Conservation (phyloP, 2,888 invertebrate species). For the Scaptomyza caliginosa region DNA sequence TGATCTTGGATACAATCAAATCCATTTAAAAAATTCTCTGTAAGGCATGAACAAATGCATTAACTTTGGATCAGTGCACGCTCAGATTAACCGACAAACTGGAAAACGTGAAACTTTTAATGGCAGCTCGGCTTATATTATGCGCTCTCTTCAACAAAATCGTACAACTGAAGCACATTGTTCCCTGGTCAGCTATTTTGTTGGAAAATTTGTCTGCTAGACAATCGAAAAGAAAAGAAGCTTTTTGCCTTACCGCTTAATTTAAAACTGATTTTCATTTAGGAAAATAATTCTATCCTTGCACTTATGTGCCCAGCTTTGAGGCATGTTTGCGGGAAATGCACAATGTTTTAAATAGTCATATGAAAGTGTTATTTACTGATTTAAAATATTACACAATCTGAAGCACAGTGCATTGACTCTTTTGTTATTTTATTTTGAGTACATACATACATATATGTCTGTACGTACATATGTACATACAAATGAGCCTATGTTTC, state of each 20-base stretch:
- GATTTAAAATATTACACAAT: constrained; percentile 56
- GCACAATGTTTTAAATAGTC: not conserved
- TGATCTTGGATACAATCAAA: constrained; percentile 35
- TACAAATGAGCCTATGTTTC: constrained; percentile 14
- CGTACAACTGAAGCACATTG: constrained; percentile 34
- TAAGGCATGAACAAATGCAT: constrained; percentile 44
- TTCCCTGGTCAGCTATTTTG: constrained; percentile 55
- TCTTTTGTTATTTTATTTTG: constrained; percentile 27
- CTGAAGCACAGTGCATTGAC: constrained; percentile 52
- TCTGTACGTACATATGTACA: not conserved
- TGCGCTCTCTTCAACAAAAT: constrained; percentile 20
- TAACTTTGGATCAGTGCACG: constrained; percentile 27
- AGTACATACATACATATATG: not conserved
- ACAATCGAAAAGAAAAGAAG: constrained; percentile 38
- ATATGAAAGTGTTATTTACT: constrained; percentile 8
- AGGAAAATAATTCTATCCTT: not conserved
- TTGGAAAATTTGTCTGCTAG: constrained; percentile 27
- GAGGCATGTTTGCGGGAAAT: not conserved
- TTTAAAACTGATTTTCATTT: constrained; percentile 4
- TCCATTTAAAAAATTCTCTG: constrained; percentile 54
- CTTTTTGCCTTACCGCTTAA: too few relatives aligned
- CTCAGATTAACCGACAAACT: constrained; percentile 50
- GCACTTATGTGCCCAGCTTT: not conserved
- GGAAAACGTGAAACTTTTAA: constrained; percentile 41
- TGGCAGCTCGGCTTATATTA: constrained; percentile 65